Evolutionary conservation across 2,113 vertebrate species (phyloP).

Genomic region (Sebastes fasciatus): DNA sequence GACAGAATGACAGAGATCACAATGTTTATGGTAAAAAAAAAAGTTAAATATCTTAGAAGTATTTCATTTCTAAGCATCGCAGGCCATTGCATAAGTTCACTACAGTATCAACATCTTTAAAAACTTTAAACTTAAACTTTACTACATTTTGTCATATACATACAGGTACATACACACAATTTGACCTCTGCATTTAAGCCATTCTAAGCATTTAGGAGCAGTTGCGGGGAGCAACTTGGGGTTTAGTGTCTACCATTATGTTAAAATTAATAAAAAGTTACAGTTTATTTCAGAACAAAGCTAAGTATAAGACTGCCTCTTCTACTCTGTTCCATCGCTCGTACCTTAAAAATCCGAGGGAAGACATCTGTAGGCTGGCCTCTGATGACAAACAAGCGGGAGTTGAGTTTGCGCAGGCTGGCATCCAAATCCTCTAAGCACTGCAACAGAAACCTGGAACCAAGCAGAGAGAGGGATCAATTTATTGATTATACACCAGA

Average conservation of each 20-base stretch:
- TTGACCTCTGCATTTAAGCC: no score
- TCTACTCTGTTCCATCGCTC: background rate
- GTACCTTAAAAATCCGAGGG: conserved; percentile 95
- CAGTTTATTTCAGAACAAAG: background rate
- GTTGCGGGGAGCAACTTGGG: no score
- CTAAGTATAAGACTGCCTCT: background rate
- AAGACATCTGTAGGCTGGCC: conserved; percentile 97
- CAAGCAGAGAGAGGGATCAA: background rate
- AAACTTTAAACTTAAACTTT: no score
- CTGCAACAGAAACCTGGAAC: conserved; percentile 91
- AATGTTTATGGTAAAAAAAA: background rate
- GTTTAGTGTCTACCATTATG: no score
- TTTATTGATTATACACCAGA: background rate
- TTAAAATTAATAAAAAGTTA: background rate
- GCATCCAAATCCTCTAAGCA: conserved; percentile 96
- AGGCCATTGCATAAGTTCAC: background rate
- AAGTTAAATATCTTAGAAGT: no score
- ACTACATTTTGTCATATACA: no score
- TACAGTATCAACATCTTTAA: background rate
- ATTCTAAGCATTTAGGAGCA: no score
- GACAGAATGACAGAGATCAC: background rate
- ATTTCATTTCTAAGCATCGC: no score
- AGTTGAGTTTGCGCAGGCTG: conserved; percentile 94
- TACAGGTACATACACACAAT: no score
- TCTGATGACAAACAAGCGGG: conserved; percentile 95